These are phyloP conservation scores for Aurelia aurita complex sp. Pacific DNA, from an alignment of 30 jellyfish, hydroid and myxozoan species.

Conservation along the genomic window DNA sequence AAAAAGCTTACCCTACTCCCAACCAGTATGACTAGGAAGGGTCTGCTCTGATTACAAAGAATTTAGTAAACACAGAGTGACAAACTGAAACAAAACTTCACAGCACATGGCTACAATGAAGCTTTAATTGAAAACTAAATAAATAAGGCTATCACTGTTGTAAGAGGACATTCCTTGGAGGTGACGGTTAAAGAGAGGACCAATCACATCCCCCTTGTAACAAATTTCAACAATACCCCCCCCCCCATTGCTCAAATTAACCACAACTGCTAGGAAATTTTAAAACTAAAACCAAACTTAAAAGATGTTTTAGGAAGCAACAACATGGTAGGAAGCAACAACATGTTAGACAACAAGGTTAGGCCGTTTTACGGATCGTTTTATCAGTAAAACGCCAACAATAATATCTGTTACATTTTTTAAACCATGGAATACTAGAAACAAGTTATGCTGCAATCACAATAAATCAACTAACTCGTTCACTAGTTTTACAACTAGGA, in stretches of 20 bases:
- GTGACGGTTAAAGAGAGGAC: neutral
- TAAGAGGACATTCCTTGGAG: neutral
- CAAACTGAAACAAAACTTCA: neutral
- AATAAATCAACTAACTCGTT: neutral
- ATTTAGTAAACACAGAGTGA: neutral
- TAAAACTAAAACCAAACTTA: neutral
- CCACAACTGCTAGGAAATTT: neutral
- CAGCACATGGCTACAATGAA: conserved; percentile 2
- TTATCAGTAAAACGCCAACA: neutral
- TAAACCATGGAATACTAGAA: neutral
- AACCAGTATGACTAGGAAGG: conserved; percentile 16
- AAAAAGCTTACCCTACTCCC: conserved; percentile 34
- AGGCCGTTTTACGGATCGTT: neutral
- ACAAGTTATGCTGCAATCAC: neutral
- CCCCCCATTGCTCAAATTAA: neutral
- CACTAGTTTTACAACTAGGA: neutral
- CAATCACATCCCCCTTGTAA: neutral
- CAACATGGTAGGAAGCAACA: neutral
- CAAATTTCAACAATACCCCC: neutral
- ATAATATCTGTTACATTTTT: neutral
- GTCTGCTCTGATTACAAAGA: conserved; percentile 16
- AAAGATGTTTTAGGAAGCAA: neutral
- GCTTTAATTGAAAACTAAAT: neutral
- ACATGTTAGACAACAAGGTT: neutral
- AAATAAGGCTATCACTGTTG: neutral